Evolutionary conservation across 64 coral and sea anemone genomes (phyloP).

Genomic region (Actinia tenebrosa): DNA sequence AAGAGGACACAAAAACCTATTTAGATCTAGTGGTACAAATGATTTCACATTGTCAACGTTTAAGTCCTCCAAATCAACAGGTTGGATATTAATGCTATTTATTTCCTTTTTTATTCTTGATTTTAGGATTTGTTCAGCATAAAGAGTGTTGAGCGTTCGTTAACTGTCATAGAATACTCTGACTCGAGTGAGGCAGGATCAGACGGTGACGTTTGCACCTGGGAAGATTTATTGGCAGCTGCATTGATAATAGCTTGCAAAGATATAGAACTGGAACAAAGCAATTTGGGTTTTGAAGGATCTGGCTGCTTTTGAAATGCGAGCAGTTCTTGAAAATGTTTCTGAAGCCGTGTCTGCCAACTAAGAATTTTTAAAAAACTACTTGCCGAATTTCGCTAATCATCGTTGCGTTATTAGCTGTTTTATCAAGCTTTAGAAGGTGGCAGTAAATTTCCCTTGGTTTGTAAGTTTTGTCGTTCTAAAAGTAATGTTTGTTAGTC

Average conservation of each 20-base stretch:
- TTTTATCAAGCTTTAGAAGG: no score
- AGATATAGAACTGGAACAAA: slow-evolving; percentile 37
- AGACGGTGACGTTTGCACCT: neutral
- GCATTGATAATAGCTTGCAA: slow-evolving; percentile 20
- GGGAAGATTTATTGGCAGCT: neutral
- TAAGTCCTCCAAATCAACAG: slow-evolving; percentile 36
- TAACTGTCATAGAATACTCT: neutral
- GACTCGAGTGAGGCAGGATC: neutral
- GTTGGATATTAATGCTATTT: slow-evolving; percentile 16
- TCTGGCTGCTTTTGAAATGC: slow-evolving; percentile 41
- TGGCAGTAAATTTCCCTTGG: no score
- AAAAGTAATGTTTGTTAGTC: no score
- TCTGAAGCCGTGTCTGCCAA: neutral
- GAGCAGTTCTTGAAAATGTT: slow-evolving; percentile 7
- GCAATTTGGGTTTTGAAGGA: slow-evolving; percentile 30
- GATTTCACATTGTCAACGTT: slow-evolving; percentile 8
- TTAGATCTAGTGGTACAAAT: slow-evolving; percentile 10
- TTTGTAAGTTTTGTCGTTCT: no score
- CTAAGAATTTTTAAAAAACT: no score
- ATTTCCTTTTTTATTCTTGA: slow-evolving; percentile 12
- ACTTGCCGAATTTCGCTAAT: no score
- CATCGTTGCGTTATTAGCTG: no score
- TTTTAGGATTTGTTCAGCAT: slow-evolving; percentile 4
- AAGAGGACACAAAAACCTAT: slow-evolving; percentile 14
- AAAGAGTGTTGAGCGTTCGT: slow-evolving; percentile 13